Evolutionary conservation across 2,888 invertebrate species (phyloP).

Genomic region (Acrobasis repandana): DNA sequence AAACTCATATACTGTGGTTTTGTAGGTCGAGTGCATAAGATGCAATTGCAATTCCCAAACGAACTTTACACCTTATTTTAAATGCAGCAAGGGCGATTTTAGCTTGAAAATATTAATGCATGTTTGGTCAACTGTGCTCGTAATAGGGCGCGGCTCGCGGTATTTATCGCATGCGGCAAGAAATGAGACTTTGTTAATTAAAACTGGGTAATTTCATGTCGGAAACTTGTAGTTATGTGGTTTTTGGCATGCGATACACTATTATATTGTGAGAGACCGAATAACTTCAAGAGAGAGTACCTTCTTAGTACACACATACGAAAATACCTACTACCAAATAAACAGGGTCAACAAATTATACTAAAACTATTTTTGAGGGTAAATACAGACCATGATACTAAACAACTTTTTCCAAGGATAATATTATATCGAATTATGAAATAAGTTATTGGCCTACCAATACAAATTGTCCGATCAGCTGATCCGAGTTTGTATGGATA

Average conservation of each 20-base stretch:
- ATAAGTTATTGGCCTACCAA: too few species aligned
- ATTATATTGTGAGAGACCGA: background rate
- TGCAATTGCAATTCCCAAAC: slow-evolving; percentile 9
- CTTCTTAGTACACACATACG: too few species aligned
- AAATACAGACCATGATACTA: too few species aligned
- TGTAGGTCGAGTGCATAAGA: slow-evolving; percentile 17
- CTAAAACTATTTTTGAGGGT: too few species aligned
- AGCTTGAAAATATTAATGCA: background rate
- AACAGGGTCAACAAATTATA: too few species aligned
- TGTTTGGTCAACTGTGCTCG: background rate
- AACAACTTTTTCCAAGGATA: too few species aligned
- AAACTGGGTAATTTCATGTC: background rate
- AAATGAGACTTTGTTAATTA: slow-evolving; percentile 15
- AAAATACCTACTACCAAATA: too few species aligned
- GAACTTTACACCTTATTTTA: background rate
- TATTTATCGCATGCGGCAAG: slow-evolving; percentile 15
- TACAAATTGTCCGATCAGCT: too few species aligned
- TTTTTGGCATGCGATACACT: background rate
- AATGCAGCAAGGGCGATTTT: background rate
- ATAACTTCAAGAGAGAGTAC: too few species aligned
- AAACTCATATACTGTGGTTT: slow-evolving; percentile 1
- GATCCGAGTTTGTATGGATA: too few species aligned
- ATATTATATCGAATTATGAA: too few species aligned
- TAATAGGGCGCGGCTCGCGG: slow-evolving; percentile 16
- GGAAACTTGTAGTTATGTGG: slow-evolving; percentile 2